Percentiles rank a stretch among this genome's conserved stretches.
Evolutionary conservation across 2,113 vertebrate genomes (phyloP).

Genomic region (Pseudorectes ferrugineus): DNA sequence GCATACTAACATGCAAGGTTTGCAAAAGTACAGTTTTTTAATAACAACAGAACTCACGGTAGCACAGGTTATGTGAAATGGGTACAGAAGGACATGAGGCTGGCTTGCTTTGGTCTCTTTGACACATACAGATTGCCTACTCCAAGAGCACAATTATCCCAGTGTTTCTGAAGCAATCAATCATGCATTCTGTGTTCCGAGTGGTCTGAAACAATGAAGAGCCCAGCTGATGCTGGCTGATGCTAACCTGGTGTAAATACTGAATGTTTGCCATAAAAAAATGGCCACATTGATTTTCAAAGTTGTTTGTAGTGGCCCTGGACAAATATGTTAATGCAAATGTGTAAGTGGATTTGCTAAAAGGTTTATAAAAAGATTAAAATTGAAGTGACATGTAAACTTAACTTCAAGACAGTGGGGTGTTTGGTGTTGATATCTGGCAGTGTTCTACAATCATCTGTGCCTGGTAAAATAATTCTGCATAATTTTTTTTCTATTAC

Average conservation of each 20-base stretch:
- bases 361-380: background rate
- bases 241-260: background rate
- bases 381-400: background rate
- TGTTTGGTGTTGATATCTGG: background rate
- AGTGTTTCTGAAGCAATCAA: background rate
- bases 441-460: background rate
- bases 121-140: accelerated
- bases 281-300: background rate
- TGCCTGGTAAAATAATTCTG: background rate
- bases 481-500: background rate
- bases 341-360: background rate
- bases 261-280: background rate
- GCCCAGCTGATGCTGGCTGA: background rate
- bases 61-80: background rate
- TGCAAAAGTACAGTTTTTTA: background rate
- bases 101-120: background rate
- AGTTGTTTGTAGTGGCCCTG: background rate
- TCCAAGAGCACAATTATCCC: background rate
- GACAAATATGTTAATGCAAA: background rate
- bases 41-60: accelerated
- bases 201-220: background rate
- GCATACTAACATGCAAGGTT: accelerated
- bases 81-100: accelerated
- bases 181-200: background rate
- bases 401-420: background rate